Evolutionary conservation across 1,140 invertebrate genomes (phyloP), one percentile per base, ranked within the genome.

Genomic region (Lepidostoma basale): DNA sequence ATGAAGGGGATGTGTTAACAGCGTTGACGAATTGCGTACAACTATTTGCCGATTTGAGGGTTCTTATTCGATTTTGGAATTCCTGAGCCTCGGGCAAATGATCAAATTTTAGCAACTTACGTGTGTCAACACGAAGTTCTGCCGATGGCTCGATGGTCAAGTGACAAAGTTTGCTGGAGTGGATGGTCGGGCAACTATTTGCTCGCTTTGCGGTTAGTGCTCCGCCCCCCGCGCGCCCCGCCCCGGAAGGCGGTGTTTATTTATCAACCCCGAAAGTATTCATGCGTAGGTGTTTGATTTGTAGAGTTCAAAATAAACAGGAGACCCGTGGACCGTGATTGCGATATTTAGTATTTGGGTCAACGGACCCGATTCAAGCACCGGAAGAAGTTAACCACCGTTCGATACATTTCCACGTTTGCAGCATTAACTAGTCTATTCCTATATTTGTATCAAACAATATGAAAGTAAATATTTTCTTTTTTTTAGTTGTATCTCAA

Each of bases 211-310:
- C 42, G 52, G 52, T 33, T 5, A 54, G 49, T 14, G 3, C 28
- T 14, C 18, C 45, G n/a, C 18, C 45, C 45, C 23, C 25, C 22
- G 44, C 45, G n/a, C 25, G 25, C 22, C 16, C 52, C 33, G 49
- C 8, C 14, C 28, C 20, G 10, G 26, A 25, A 30, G 52, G 52
- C 3, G 8, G 9, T 56, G 52, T 56, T 56, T 56, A 39, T 54
- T 25, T 36, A 56, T 33, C 14, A 39, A 33, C 28, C 52, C 52
- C 14, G 16, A 56, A 56, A 56, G 52, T 56, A 56, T 56, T 56
- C 30, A 56, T 56, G 52, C 52, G 52, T 33, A 56, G 52, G 26
- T 56, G 52, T 56, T 56, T 39, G 52, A 56, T 56, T 56, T 56
- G 30, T 9, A 56, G 30, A 56, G 52, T 39, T 33, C 52, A n/a